phyloP scores from a whole-genome alignment of 2,888 invertebrate genomes.

The Crossocerus cetratus region DNA sequence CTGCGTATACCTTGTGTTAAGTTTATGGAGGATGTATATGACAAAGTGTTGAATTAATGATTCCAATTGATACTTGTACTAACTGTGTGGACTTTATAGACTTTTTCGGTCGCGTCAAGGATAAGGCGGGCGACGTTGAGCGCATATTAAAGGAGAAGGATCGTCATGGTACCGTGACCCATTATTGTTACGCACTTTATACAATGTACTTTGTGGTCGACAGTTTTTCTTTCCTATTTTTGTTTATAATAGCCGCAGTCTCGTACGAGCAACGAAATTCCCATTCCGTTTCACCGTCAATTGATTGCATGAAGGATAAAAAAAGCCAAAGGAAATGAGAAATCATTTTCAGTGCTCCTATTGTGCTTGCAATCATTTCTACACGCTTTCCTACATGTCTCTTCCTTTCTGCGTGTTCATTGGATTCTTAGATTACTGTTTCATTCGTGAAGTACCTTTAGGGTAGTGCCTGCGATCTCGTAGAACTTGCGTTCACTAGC shows the following conservation, averaged over 20 bases:
- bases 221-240: conserved; percentile 13
- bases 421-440: conserved; percentile 12
- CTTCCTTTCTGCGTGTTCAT: conserved; percentile 12
- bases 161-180: conserved; percentile 85
- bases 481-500: conserved; percentile 24
- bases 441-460: not conserved
- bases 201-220: conserved; percentile 29
- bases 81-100: conserved; percentile 79
- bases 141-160: conserved; percentile 94
- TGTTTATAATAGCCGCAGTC: not conserved
- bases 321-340: no score
- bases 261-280: not conserved
- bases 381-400: conserved; percentile 6
- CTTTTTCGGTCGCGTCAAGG: conserved; percentile 97
- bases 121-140: conserved; percentile 96
- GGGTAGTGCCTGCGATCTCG: conserved; percentile 21
- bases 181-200: conserved; percentile 44
- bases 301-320: no score
- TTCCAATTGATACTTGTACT: conserved; percentile 30
- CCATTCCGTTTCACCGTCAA: no score
- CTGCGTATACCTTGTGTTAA: no score
- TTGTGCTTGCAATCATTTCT: not conserved
- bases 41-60: conserved; percentile 19
- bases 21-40: not conserved
- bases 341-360: no score